These are phyloP conservation scores for Gila robusta DNA, from an alignment of 2,797 vertebrate species.

Conservation along the genomic window DNA sequence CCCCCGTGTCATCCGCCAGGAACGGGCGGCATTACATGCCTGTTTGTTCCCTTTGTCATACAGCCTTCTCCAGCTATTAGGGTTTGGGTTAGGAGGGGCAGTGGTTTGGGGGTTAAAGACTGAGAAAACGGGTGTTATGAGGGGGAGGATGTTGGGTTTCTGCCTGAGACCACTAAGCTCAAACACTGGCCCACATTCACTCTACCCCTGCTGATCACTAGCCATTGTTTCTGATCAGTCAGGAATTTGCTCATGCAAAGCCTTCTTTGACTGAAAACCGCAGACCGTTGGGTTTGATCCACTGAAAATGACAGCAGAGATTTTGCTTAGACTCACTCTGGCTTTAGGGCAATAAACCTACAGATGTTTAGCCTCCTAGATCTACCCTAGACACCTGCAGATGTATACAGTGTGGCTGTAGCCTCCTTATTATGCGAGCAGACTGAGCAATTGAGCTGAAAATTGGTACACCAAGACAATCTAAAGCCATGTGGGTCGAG, in stretches of 20 bases:
- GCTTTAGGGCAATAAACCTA: not conserved
- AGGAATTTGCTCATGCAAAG: constrained; percentile 51
- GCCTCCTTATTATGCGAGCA: constrained; percentile 63
- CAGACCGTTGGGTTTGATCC: constrained; percentile 17
- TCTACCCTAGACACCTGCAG: constrained; percentile 1
- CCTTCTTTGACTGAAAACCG: constrained; percentile 9
- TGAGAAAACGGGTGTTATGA: constrained; percentile 30
- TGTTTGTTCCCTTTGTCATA: constrained; percentile 83
- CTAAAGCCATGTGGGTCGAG: constrained; percentile 74
- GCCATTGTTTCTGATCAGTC: constrained; percentile 55
- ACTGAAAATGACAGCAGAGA: constrained; percentile 33
- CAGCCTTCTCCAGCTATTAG: constrained; percentile 73
- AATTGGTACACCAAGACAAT: constrained; percentile 78
- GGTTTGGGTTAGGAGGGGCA: constrained; percentile 33
- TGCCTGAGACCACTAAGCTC: constrained; percentile 52
- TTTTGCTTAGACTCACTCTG: constrained; percentile 16
- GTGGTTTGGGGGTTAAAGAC: constrained; percentile 42
- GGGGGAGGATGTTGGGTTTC: constrained; percentile 39
- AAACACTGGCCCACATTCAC: constrained; percentile 16
- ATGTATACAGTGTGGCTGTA: constrained; percentile 32
- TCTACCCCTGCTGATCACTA: constrained; percentile 48
- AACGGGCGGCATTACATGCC: constrained; percentile 82
- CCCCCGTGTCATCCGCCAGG: constrained; percentile 78
- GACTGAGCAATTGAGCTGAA: constrained; percentile 83
- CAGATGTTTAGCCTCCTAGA: constrained; percentile 6